Conservation (phyloP, 2,113 vertebrate genomes). For the Callopanchax toddi region DNA sequence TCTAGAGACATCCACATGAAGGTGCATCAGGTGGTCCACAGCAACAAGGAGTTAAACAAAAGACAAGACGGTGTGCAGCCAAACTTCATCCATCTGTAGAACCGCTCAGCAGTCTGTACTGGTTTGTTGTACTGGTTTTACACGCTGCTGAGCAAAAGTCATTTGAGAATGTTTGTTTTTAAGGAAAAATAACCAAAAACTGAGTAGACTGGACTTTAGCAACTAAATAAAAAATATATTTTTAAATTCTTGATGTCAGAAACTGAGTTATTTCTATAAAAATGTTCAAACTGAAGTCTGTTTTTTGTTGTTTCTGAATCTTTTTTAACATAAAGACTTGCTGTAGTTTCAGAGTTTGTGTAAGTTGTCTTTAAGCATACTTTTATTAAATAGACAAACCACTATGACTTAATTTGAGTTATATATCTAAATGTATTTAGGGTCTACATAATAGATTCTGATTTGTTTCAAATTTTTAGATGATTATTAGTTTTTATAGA, state of each 20-base stretch:
- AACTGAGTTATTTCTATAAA: background rate
- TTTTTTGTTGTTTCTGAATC: no score
- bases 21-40: constrained; percentile 23
- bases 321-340: no score
- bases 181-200: background rate
- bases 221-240: background rate
- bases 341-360: no score
- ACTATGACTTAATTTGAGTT: no score
- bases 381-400: no score
- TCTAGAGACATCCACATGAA: constrained; percentile 58
- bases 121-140: background rate
- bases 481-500: no score
- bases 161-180: background rate
- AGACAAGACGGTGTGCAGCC: constrained; percentile 1
- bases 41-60: background rate
- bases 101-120: background rate
- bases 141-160: background rate
- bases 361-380: no score
- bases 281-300: background rate
- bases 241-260: background rate
- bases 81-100: constrained; percentile 40
- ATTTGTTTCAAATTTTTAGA: no score
- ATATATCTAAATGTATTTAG: no score
- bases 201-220: background rate
- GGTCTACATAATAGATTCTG: no score